These are phyloP conservation scores for Melanostoma scalare DNA, from an alignment of 2,888 invertebrate species.

Conservation along the genomic window DNA sequence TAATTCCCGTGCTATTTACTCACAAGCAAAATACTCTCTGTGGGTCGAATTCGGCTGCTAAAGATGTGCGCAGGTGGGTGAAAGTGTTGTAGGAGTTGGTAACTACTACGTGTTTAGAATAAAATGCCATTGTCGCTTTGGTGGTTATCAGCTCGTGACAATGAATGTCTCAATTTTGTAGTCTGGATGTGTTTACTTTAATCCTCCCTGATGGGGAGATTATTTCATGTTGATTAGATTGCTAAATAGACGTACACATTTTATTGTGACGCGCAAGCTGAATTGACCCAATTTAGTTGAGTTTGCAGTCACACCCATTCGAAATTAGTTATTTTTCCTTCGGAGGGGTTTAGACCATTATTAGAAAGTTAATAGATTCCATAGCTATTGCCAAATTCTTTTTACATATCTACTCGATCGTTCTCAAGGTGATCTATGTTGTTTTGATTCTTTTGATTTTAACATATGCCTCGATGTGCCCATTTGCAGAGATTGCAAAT, in stretches of 20 bases:
- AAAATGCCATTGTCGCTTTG: constrained; percentile 5
- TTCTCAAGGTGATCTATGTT: constrained; percentile 30
- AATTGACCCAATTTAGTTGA: not conserved
- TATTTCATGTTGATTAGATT: constrained; percentile 41
- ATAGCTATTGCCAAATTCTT: constrained; percentile 26
- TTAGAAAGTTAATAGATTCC: constrained; percentile 33
- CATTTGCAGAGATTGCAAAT: constrained; percentile 21
- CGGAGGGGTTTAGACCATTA: not conserved
- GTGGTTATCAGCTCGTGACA: constrained; percentile 57
- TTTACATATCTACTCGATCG: not conserved
- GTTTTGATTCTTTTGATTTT: not conserved
- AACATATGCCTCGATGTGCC: constrained; percentile 6
- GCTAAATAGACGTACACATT: not conserved
- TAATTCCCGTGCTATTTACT: constrained; percentile 9
- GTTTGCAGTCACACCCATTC: constrained; percentile 12
- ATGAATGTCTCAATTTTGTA: constrained; percentile 60
- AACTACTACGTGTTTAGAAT: constrained; percentile 55
- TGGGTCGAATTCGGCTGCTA: constrained; percentile 43
- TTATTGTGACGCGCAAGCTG: not conserved
- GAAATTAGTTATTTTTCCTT: not conserved
- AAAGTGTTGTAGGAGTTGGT: not conserved
- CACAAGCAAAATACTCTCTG: constrained; percentile 22
- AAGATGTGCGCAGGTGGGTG: constrained; percentile 25
- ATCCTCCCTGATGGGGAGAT: constrained; percentile 36
- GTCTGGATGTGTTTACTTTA: constrained; percentile 55